phyloP scores from a whole-genome alignment of 2,888 invertebrate species.

The Bursaphelenchus okinawaensis region DNA sequence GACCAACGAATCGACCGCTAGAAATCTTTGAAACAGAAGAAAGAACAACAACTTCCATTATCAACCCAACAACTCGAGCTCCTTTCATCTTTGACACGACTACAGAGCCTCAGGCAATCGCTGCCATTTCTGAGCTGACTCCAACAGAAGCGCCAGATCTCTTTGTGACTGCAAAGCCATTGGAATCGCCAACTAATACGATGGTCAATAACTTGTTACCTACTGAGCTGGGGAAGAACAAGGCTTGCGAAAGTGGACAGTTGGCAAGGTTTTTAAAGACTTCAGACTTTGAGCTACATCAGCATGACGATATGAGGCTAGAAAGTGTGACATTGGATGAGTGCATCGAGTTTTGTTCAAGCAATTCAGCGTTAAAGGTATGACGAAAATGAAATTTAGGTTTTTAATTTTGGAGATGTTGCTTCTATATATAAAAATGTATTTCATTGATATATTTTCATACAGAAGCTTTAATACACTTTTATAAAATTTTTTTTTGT shows the following conservation, averaged over 20 bases:
- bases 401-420: background rate
- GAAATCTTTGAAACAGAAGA: background rate
- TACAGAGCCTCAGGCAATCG: conserved; percentile 7
- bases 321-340: conserved; percentile 31
- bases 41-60: background rate
- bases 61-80: background rate
- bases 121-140: conserved; percentile 2
- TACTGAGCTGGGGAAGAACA: conserved; percentile 5
- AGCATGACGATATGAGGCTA: conserved; percentile 41
- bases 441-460: background rate
- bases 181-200: conserved; percentile 17
- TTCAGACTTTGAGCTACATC: conserved; percentile 50
- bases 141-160: conserved; percentile 11
- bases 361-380: conserved; percentile 31
- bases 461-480: too few relatives aligned
- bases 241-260: conserved; percentile 25
- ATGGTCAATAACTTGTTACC: conserved; percentile 3
- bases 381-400: too few relatives aligned
- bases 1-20: background rate
- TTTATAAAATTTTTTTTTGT: too few relatives aligned
- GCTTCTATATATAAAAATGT: background rate
- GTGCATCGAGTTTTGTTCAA: conserved; percentile 42
- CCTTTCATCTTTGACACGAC: background rate
- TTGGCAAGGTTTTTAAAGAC: conserved; percentile 43
- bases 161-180: background rate